A percentile compares a stretch with the other conserved stretches of the same genome.
Evolutionary conservation across 2,113 vertebrate species (phyloP).

Genomic region (Gallinago undulata): DNA sequence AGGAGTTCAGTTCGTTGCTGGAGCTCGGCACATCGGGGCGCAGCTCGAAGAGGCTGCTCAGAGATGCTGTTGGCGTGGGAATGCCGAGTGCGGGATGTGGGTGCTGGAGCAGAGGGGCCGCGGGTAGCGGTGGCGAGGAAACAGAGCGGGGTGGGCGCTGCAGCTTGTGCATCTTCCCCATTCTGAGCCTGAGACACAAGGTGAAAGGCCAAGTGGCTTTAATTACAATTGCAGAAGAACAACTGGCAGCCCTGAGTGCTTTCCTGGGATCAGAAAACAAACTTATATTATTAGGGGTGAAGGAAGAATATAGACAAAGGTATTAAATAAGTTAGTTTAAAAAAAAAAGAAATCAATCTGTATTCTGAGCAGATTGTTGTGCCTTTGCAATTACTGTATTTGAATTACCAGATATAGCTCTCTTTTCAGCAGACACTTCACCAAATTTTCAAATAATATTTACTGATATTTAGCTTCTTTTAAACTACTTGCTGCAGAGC

Average conservation of each 20-base stretch:
- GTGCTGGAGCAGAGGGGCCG: not conserved
- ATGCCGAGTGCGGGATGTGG: not conserved
- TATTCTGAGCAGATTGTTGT: not conserved
- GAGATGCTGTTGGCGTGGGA: not conserved
- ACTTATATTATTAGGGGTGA: not conserved
- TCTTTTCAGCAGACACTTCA: not conserved
- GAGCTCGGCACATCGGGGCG: not conserved
- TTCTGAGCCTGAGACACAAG: not conserved
- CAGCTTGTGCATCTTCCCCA: accelerated
- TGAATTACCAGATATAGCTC: not conserved
- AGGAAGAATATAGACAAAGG: not conserved
- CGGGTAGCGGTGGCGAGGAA: not conserved
- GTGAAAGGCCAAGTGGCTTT: conserved; percentile 2
- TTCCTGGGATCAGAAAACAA: not conserved
- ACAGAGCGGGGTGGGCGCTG: accelerated
- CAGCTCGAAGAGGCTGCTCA: not conserved
- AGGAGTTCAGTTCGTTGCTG: not conserved
- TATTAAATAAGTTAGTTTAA: not conserved
- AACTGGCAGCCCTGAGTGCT: not conserved
- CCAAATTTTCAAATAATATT: not conserved
- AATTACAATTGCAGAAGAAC: not conserved
- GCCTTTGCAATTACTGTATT: not conserved
- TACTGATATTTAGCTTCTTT: not conserved
- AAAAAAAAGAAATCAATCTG: no score
- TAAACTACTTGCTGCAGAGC: not conserved